Base-by-base conservation (phyloP, 30 jellyfish, hydroid and myxozoan species). In the Turritopsis rubra region DNA sequence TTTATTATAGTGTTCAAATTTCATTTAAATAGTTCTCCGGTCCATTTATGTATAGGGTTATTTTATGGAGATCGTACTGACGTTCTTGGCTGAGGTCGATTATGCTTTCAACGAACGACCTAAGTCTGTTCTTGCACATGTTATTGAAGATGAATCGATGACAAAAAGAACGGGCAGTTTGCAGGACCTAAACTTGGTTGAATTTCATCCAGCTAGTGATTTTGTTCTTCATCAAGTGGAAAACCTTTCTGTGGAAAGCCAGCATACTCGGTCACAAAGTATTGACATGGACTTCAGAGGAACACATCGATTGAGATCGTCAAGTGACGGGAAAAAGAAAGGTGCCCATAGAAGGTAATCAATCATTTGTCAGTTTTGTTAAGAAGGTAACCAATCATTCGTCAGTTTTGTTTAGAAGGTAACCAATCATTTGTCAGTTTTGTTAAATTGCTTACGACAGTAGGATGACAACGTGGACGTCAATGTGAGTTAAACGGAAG, bases 61-160 rank as follows among this genome's bases (percentile, higher is more conserved):
- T 60, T 95, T 88, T n/a, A 81, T 92, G 96, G 98, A 92, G 54
- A 92, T 92, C 52, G 79, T 92, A 28, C 31, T 87, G 87, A 92
- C 98, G 1, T 87, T 92, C 68, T 86, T 92, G 24, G 83, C 98
- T 30, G 98, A 68, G 26, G 98, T 92, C 41, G 95, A 87, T 53
- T 87, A 87, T 54, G 98, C 98, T 21, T 87, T 87, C 52, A 81
- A 93, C 5, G 97, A 90, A 60, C 85, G 87, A 1, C 93, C 97
- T 9, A 80, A 79, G 72, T 91, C 95, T 20, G 82, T 29, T 54
- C 74, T 90, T 18, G 95, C 86, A 66, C 89, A 83, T 27, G 81
- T 81, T 29, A 52, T 81, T 16, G 25, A 22, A 3, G 30, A 75
- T 1, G 96, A 83, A 19, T 80, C 84, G 73, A 66, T 75, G 83